Conservation (phyloP, 1,140 invertebrate genomes). For the Temnothorax nylanderi region DNA sequence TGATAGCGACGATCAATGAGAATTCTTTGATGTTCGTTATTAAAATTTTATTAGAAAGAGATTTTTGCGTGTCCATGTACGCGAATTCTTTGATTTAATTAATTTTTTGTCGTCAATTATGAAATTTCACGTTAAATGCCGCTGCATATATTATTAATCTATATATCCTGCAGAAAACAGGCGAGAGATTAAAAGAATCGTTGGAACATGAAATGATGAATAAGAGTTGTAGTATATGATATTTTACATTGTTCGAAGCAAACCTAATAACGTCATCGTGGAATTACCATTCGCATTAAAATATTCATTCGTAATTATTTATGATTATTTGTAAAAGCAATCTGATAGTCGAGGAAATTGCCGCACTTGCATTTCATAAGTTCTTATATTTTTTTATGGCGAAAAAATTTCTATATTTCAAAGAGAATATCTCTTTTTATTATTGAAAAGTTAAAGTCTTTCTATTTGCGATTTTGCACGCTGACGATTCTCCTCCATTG, state of each 20-base stretch:
- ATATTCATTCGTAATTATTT: neutral
- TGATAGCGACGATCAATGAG: neutral
- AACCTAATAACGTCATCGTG: neutral
- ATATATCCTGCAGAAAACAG: neutral
- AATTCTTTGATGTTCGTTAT: neutral
- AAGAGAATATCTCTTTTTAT: neutral
- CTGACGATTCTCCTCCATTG: neutral
- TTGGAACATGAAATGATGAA: constrained; percentile 16
- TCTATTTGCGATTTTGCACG: neutral
- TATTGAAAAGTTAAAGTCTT: neutral
- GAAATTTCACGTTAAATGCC: constrained; percentile 29
- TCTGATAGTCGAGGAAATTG: neutral
- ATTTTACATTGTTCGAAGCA: neutral
- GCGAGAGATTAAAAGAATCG: constrained; percentile 5
- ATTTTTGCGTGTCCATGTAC: neutral
- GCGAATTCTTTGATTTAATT: constrained; percentile 3
- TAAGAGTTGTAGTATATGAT: neutral
- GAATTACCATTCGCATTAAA: neutral
- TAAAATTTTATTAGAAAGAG: neutral
- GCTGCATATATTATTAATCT: constrained; percentile 21
- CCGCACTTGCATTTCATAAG: neutral
- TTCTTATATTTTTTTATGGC: neutral
- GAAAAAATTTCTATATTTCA: neutral
- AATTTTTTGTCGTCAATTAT: constrained; percentile 8
- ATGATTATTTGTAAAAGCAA: neutral